Percentiles rank a stretch among this genome's conserved stretches.
Evolutionary conservation across 2,797 vertebrate species (phyloP).

Genomic region (Scolopax bukidnonensis): DNA sequence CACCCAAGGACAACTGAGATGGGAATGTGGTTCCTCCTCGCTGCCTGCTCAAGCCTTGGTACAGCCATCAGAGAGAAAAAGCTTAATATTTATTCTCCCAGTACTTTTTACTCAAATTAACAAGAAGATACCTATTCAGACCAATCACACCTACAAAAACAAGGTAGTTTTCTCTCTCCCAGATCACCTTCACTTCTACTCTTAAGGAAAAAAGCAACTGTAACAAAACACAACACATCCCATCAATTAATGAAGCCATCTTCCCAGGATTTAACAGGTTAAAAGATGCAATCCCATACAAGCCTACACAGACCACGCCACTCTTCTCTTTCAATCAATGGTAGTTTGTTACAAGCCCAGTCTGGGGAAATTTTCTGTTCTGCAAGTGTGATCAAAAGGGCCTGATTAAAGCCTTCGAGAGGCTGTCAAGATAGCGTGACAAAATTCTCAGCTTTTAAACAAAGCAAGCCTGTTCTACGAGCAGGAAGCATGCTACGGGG

Average conservation of each 20-base stretch:
- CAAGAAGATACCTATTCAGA: neutral
- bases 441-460: slow-evolving; percentile 36
- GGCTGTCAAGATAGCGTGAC: slow-evolving; percentile 1
- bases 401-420: neutral
- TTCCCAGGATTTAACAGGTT: neutral
- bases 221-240: neutral
- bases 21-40: accelerated
- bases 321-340: neutral
- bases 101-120: neutral
- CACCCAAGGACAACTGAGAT: neutral
- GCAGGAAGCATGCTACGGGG: neutral
- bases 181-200: neutral
- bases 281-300: neutral
- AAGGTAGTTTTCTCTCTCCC: neutral
- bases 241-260: too few species aligned
- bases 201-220: neutral
- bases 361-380: neutral
- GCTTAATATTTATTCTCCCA: neutral
- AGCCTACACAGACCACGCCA: neutral
- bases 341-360: neutral
- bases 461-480: neutral
- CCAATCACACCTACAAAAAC: neutral
- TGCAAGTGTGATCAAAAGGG: slow-evolving; percentile 49
- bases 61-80: neutral
- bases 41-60: neutral